Evolutionary conservation across 2,888 invertebrate genomes (phyloP), one percentile per base, ranked within the genome.

Genomic region (Drosophila neutralis): DNA sequence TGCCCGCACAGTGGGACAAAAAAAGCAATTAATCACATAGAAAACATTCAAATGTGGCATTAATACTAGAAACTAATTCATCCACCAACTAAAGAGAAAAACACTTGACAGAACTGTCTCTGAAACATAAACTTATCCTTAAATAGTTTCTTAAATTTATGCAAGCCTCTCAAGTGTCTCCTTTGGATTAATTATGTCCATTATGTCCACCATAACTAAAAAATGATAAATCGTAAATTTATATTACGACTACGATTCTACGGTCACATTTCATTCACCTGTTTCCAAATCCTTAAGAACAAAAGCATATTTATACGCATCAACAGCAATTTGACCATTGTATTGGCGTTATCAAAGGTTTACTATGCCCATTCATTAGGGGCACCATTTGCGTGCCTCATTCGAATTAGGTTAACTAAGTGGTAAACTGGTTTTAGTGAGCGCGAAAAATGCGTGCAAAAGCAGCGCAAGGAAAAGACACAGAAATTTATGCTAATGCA

Each of bases 401-500:
- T 63, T 48, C 51, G 69, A 88, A 79, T 89, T 90, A 78, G 87
- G 87, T 90, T 88, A 90, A 85, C 83, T 69, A 90, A 90, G 78
- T 82, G 86, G 72, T 61, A 76, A 82, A 78, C 73, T 79, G 56
- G 73, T 69, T 70, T 61, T 54, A 8, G 31, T 24, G 57, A 48
- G 66, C 56, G 64, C 68, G 29, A 71, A 80, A 69, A 71, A 73
- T 78, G 79, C 74, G 82, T 75, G 76, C 71, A 65, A 82, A 74
- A 65, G 66, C 58, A 65, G 66, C 42, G 27, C 29, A 40, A 13
- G 13, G 21, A 33, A 31, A 24, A 13, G 4, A 13, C 8, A 15
- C n/a, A n/a, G 61, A n/a, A 45, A 52, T 52, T 71, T 69, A 68
- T 80, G 77, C 56, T 54, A 62, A 66, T 48, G 48, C 35, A 21